Conservation (phyloP, 2,888 invertebrate species). For the Campoletis raptor region DNA sequence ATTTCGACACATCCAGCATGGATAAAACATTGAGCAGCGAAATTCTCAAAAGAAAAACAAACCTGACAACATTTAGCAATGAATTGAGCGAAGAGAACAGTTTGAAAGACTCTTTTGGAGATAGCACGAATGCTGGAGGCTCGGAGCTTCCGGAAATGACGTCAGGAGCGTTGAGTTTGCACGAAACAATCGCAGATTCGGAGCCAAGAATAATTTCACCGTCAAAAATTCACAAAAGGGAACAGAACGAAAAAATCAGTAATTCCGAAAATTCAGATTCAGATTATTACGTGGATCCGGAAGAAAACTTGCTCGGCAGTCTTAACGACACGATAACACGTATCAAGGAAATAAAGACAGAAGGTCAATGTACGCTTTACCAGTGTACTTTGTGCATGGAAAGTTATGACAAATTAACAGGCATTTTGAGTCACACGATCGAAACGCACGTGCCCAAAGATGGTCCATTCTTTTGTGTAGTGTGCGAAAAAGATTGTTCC, state of each 20-base stretch:
- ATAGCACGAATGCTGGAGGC: not conserved
- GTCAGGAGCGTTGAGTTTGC: not conserved
- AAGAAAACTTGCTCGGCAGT: constrained; percentile 80
- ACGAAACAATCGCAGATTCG: not conserved
- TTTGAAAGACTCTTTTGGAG: not conserved
- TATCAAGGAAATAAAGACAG: constrained; percentile 81
- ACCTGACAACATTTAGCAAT: not conserved
- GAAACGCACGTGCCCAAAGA: constrained; percentile 81
- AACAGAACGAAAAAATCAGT: not conserved
- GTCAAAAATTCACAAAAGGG: not conserved
- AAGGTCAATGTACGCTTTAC: constrained; percentile 75
- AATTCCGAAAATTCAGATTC: constrained; percentile 73
- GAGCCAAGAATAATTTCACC: not conserved
- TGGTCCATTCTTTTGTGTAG: constrained; percentile 86
- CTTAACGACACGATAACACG: constrained; percentile 81
- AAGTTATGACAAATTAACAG: constrained; percentile 78
- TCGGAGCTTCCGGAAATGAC: not conserved
- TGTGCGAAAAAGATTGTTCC: constrained; percentile 87
- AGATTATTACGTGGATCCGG: constrained; percentile 74
- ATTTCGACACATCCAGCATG: not conserved
- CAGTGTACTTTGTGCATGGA: constrained; percentile 82
- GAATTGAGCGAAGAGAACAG: not conserved
- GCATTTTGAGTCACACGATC: constrained; percentile 78
- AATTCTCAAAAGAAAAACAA: not conserved
- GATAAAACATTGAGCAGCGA: not conserved